Evolutionary conservation across 2,888 invertebrate genomes (phyloP), one percentile per base, ranked within the genome.

Genomic region (Nemapogon koenigi): DNA sequence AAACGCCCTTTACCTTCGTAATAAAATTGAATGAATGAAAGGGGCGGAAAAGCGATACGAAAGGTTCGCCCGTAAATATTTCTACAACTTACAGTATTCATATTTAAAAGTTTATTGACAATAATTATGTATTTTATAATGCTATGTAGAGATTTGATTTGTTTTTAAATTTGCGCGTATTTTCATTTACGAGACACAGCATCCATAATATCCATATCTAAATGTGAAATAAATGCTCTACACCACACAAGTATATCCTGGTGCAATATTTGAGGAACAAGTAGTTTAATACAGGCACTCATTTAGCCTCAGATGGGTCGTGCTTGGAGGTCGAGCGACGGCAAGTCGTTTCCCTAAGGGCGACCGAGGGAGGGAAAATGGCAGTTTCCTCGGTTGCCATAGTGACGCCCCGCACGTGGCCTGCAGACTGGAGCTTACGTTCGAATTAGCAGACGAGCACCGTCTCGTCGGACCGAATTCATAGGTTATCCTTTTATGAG

Each of bases 361-460:
- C 28, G 16, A 55, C 55, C 54, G 61, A 58, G 53, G 57, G 57
- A 53, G 53, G 58, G 53, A 57, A 69, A 71, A 58, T 64, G 60
- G 73, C 64, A 72, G 65, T 71, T 72, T 72, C 65, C 66, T 57
- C 53, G 40, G 75, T 78, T 69, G 57, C 61, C 59, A 73, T 75
- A 60, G 59, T 58, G 60, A 78, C 75, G 57, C 71, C 72, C 70
- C 58, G 68, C 68, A 67, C 63, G 60, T 66, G 65, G 58, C 50
- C 49, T 52, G 43, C 41, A 48, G 51, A 53, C 59, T 60, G 58
- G 47, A 59, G 54, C 49, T 55, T 54, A 53, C 59, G 52, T 57
- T 48, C 47, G 57, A 65, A 64, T 69, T 63, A 62, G 61, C 56
- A 53, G 55, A 54, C 57, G 44, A 47, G 55, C 4, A 18, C 13